Evolutionary conservation across 2,797 vertebrate genomes (phyloP).

Genomic region (Tolypeutes matacus): DNA sequence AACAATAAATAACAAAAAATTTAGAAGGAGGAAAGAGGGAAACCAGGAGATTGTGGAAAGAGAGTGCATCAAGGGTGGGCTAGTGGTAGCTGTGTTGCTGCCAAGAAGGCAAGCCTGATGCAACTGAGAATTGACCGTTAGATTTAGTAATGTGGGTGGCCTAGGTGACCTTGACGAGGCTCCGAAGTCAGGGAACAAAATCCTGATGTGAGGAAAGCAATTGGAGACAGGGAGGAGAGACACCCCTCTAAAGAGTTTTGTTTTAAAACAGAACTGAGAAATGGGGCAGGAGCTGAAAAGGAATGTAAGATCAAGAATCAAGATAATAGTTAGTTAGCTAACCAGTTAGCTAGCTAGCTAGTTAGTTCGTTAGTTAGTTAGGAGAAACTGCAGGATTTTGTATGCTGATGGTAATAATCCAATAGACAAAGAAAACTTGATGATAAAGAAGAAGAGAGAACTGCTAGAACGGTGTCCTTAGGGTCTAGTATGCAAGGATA

Average conservation of each 20-base stretch:
- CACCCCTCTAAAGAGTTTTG: not conserved
- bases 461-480: not conserved
- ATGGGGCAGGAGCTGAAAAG: not conserved
- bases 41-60: not conserved
- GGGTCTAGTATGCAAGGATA: not conserved
- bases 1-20: not conserved
- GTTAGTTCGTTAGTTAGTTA: not conserved
- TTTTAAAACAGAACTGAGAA: not conserved
- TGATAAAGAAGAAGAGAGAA: not conserved
- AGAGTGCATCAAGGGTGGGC: not conserved
- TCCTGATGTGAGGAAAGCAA: not conserved
- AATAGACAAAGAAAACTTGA: not conserved
- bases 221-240: not conserved
- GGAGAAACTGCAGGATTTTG: not conserved
- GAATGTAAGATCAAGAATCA: not conserved
- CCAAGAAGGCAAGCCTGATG: not conserved
- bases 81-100: not conserved
- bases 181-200: not conserved
- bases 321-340: not conserved
- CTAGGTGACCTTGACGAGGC: not conserved
- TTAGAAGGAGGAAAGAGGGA: not conserved
- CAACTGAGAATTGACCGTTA: not conserved
- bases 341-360: too few species aligned
- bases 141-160: not conserved
- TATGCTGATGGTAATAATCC: not conserved